Conservation (phyloP, 2,113 vertebrate species). For the Scomber scombrus region DNA sequence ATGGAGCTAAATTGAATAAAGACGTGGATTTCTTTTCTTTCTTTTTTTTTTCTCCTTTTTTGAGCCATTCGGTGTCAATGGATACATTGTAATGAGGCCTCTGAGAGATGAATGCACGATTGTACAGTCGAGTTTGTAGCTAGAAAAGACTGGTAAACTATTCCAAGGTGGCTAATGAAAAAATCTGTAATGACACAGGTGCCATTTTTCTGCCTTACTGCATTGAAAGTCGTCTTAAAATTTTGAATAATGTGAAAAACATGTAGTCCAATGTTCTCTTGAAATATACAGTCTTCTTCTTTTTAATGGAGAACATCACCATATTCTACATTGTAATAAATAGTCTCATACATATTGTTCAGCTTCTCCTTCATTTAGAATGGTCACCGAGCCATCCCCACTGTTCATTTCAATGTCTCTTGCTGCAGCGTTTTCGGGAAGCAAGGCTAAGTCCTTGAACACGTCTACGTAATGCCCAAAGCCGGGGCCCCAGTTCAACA, state of each 20-base stretch:
- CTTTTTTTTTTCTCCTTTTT: constrained; percentile 2
- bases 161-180: constrained; percentile 65
- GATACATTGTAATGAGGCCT: constrained; percentile 52
- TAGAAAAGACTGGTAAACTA: constrained; percentile 68
- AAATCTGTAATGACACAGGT: constrained; percentile 62
- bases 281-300: constrained; percentile 75
- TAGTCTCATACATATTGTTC: constrained; percentile 95
- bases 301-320: constrained; percentile 63
- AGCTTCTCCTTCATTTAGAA: constrained; percentile 91
- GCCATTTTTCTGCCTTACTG: constrained; percentile 83
- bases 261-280: constrained; percentile 71
- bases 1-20: constrained; percentile 65
- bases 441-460: constrained; percentile 96
- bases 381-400: constrained; percentile 88
- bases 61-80: constrained; percentile 36
- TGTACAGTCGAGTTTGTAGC: constrained; percentile 40
- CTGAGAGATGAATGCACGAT: constrained; percentile 44
- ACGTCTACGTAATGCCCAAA: constrained; percentile 98
- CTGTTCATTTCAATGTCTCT: constrained; percentile 91
- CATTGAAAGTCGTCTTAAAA: constrained; percentile 85
- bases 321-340: constrained; percentile 80
- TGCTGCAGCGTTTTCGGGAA: constrained; percentile 91
- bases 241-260: constrained; percentile 63
- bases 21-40: constrained; percentile 30
- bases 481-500: constrained; percentile 98